Evolutionary conservation across 23 tunicate genomes (phyloP), one percentile per base, ranked within the genome.

Genomic region (Styela plicata): DNA sequence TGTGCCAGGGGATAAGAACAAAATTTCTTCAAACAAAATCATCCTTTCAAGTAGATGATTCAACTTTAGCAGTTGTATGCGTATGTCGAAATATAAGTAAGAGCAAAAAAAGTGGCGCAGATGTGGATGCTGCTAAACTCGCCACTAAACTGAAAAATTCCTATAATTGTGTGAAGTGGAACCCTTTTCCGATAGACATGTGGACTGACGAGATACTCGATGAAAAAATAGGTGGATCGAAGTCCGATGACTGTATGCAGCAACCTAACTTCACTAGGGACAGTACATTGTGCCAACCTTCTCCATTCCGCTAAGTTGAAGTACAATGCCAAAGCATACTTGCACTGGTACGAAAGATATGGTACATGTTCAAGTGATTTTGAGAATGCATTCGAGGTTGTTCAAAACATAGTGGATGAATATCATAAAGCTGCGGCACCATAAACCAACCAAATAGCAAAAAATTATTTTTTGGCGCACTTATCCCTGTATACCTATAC

Each of bases 271-370:
- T 85, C 85, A 29, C 24, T 67, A 22, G 82, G 64, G 62, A 80
- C 85, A 10, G 29, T 34, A 20, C 35, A 71, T 71, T 44, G 61
- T 52, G 28, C 31, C 20, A 62, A 64, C 34, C 31, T 92, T 52
- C 17, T 79, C 25, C 36, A 63, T 5, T 85, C 83, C 63, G 80
- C 93, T 2, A 62, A 62, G 26, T 29, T 65, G 2, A 92, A 84
- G 86, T 84, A 69, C 57, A 53, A 84, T 13, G 75, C 70, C 20
- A 64, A 62, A 52, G 97, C 97, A 22, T 92, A 92, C 74, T 35
- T 92, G 36, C 97, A 92, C 74, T 92, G 97, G 97, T 92, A 92
- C 68, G 74, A 71, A 66, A 80, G 83, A 57, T 75, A 87, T 74
- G 93, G 89, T 2, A 63, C 78, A 2, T 31, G 24, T 52, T 69